Percentiles rank a stretch among this genome's conserved stretches.
Evolutionary conservation across 2,113 vertebrate species (phyloP).

Genomic region (Eidolon helvum): DNA sequence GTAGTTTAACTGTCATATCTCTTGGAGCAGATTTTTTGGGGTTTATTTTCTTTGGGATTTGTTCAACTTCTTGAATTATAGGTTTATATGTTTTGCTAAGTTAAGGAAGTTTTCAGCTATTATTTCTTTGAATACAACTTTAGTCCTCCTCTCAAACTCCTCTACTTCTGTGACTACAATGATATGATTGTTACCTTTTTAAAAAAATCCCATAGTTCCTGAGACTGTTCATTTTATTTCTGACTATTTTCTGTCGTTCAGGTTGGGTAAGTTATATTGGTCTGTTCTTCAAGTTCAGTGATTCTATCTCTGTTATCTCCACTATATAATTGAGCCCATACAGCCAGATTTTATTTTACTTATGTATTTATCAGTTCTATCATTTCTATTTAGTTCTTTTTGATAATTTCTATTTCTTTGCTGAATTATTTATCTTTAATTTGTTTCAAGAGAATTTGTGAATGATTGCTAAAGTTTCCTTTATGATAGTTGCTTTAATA

Average conservation of each 20-base stretch:
- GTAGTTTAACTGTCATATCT: too few species aligned
- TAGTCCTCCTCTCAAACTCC: neutral
- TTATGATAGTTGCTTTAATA: neutral
- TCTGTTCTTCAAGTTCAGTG: neutral
- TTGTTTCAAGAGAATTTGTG: conserved; percentile 14
- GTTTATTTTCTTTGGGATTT: neutral
- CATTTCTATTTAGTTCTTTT: neutral
- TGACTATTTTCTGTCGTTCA: neutral
- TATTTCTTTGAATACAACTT: neutral
- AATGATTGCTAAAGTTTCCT: conserved; percentile 2
- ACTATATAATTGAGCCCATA: neutral
- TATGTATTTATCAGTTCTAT: neutral
- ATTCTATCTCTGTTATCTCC: neutral
- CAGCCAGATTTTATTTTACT: neutral
- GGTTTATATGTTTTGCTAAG: neutral
- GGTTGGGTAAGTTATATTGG: neutral
- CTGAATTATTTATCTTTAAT: neutral
- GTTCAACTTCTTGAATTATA: conserved; percentile 1
- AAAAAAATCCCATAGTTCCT: neutral
- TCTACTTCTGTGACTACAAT: neutral
- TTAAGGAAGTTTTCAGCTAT: neutral
- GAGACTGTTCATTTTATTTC: neutral
- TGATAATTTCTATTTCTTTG: neutral
- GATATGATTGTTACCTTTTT: neutral
- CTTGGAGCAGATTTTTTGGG: too few species aligned